Conservation (phyloP, 2,113 vertebrate genomes). For the Osmerus eperlanus region DNA sequence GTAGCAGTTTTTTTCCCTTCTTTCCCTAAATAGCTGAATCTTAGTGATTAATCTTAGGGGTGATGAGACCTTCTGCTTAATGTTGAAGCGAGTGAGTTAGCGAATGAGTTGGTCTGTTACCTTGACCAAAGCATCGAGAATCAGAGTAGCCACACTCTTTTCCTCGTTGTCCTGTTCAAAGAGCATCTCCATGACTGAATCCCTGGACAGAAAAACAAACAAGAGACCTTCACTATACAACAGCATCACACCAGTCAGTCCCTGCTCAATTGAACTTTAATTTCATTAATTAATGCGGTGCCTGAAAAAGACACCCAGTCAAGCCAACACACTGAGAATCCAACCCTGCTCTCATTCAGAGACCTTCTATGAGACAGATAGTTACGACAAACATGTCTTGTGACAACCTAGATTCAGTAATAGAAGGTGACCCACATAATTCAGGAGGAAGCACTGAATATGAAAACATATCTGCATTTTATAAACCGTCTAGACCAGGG, state of each 20-base stretch:
- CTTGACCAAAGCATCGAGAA: slow-evolving; percentile 91
- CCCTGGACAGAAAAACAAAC: slow-evolving; percentile 66
- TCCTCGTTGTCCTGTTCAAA: slow-evolving; percentile 99
- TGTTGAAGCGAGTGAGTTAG: neutral
- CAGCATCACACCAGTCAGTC: neutral
- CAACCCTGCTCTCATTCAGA: no score
- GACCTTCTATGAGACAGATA: neutral
- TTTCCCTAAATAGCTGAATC: no score
- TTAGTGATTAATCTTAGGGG: no score
- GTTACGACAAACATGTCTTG: neutral
- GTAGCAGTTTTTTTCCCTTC: no score
- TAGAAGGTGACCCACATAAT: slow-evolving; percentile 1
- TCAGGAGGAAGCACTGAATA: neutral
- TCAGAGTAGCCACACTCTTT: slow-evolving; percentile 91
- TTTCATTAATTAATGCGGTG: neutral
- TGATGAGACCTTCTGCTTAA: neutral
- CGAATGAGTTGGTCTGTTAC: slow-evolving; percentile 55
- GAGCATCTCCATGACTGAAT: slow-evolving; percentile 91
- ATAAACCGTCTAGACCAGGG: neutral
- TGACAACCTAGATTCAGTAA: slow-evolving; percentile 2
- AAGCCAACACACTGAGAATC: no score
- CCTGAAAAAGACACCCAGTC: no score
- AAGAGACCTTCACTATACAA: neutral
- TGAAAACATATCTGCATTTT: neutral
- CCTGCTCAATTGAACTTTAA: neutral